A percentile compares a stretch with the other conserved stretches of the same genome.
Conservation (phyloP, 1,140 invertebrate species). For the Lepidurus apus region DNA sequence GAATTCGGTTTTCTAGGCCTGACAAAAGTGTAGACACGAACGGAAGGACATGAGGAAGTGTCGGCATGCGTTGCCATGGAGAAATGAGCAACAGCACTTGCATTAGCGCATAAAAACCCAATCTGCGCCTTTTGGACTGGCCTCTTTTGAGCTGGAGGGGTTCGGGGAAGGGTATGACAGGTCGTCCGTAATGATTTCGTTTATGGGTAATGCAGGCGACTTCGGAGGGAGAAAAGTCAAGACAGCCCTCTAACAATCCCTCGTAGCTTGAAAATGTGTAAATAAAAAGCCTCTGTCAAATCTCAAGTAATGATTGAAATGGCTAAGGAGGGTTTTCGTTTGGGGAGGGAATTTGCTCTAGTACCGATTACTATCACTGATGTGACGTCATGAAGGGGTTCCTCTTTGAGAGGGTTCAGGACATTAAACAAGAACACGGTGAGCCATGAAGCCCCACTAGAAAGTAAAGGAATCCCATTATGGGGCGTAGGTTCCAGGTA, state of each 20-base stretch:
- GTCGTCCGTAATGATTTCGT: no score
- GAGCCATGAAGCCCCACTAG: not conserved
- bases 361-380: no score
- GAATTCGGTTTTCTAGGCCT: not conserved
- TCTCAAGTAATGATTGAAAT: no score
- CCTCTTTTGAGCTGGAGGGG: not conserved
- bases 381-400: no score
- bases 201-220: no score
- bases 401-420: not conserved
- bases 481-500: not conserved
- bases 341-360: no score
- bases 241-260: no score
- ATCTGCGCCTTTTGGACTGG: not conserved
- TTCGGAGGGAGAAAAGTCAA: no score
- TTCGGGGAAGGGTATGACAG: no score
- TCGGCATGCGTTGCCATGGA: constrained; percentile 17
- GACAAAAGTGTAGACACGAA: not conserved
- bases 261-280: no score
- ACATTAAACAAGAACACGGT: not conserved
- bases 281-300: no score
- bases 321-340: no score
- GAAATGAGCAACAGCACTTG: constrained; percentile 3
- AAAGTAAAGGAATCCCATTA: not conserved
- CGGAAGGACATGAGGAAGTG: not conserved
- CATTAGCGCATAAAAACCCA: not conserved